Evolutionary conservation across 2,113 vertebrate species (phyloP).

Genomic region (Cyprinodon variegatus): DNA sequence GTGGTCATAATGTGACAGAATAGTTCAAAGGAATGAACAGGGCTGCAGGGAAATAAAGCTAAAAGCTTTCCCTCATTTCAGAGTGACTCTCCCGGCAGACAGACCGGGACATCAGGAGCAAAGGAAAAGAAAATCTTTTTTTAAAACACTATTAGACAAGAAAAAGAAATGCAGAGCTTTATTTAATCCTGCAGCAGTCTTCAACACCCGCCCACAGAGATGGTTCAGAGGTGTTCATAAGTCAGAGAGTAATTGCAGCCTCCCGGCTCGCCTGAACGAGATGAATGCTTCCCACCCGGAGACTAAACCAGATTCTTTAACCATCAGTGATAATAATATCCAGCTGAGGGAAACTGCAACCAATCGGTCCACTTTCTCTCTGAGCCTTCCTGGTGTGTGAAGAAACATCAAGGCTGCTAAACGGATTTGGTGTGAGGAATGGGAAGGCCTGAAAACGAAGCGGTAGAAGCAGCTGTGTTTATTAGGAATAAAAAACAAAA

Average conservation of each 20-base stretch:
- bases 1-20: no score
- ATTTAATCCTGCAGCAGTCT: no score
- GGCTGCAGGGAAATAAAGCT: background rate
- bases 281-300: conserved; percentile 40
- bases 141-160: background rate
- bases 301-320: conserved; percentile 44
- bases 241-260: conserved; percentile 40
- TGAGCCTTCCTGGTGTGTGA: conserved; percentile 6
- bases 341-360: conserved; percentile 39
- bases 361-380: conserved; percentile 10
- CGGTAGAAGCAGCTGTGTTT: background rate
- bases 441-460: background rate
- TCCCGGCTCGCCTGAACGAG: conserved; percentile 21
- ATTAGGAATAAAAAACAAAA: background rate
- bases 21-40: no score
- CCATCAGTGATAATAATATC: conserved; percentile 40
- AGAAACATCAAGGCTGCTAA: conserved; percentile 1
- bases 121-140: background rate
- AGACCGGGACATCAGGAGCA: background rate
- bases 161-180: background rate
- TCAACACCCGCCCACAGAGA: conserved; percentile 9
- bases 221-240: conserved; percentile 26
- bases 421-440: background rate
- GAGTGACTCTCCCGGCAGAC: background rate
- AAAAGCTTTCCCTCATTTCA: background rate